These are phyloP conservation scores for Sussaba pulchella DNA, from an alignment of 2,888 invertebrate genomes.

Conservation along the genomic window DNA sequence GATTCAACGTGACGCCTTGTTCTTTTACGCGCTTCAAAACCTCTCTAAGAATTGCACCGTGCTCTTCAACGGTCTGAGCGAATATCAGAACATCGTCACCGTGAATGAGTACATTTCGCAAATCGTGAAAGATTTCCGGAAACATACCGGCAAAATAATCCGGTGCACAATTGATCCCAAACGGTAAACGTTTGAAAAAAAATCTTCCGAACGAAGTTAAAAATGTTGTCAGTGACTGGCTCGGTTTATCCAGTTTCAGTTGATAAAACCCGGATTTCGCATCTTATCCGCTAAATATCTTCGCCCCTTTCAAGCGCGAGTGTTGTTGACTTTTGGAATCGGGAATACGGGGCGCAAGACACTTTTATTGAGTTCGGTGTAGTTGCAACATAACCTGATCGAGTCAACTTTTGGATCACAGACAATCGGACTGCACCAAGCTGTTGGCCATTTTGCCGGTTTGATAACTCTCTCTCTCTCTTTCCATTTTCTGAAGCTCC, in stretches of 20 bases:
- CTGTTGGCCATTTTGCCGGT: constrained; percentile 75
- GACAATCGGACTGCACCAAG: constrained; percentile 80
- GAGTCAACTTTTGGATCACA: constrained; percentile 71
- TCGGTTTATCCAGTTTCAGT: constrained; percentile 59
- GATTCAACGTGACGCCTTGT: constrained; percentile 71
- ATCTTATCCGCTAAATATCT: constrained; percentile 71
- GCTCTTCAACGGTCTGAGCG: constrained; percentile 67
- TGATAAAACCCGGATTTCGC: constrained; percentile 67
- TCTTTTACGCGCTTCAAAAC: constrained; percentile 64
- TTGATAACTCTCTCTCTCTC: constrained; percentile 72
- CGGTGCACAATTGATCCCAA: constrained; percentile 56
- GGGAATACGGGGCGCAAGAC: constrained; percentile 69
- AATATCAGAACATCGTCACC: constrained; percentile 73
- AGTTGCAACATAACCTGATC: constrained; percentile 70
- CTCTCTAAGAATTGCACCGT: constrained; percentile 63
- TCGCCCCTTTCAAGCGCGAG: constrained; percentile 67
- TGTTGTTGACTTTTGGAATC: constrained; percentile 72
- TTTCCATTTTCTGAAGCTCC: constrained; percentile 74
- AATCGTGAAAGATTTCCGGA: constrained; percentile 11
- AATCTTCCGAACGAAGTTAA: constrained; percentile 68
- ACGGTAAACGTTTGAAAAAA: constrained; percentile 33
- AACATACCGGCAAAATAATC: constrained; percentile 47
- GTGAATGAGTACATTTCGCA: constrained; percentile 67
- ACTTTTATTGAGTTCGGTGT: constrained; percentile 70
- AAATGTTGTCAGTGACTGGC: constrained; percentile 66